A percentile compares a stretch with the other conserved stretches of the same genome.
Conservation (phyloP, 2,888 invertebrate genomes). For the Synanthedon myopaeformis region DNA sequence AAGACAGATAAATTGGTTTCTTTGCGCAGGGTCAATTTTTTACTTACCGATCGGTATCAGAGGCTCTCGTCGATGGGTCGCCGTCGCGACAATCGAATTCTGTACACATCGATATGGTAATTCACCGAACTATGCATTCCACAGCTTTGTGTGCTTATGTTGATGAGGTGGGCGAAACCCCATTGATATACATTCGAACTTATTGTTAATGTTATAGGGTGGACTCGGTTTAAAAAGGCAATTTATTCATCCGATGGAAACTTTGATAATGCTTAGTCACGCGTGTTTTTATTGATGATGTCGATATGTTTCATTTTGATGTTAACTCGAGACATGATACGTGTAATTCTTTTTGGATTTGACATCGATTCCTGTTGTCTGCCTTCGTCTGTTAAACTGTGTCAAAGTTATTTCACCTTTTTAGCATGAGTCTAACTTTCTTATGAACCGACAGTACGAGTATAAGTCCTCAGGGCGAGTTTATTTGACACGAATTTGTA, state of each 20-base stretch:
- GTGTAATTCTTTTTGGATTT: conserved; percentile 15
- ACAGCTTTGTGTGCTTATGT: conserved; percentile 59
- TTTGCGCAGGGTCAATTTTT: conserved; percentile 46
- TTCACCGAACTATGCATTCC: conserved; percentile 44
- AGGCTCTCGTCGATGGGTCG: conserved; percentile 45
- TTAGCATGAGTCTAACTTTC: conserved; percentile 1
- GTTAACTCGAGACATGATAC: conserved; percentile 21
- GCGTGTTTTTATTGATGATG: conserved; percentile 18
- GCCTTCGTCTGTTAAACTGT: conserved; percentile 8
- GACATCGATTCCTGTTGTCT: conserved; percentile 10
- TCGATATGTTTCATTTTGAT: conserved; percentile 17
- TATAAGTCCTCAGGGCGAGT: no score
- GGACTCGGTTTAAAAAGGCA: conserved; percentile 56
- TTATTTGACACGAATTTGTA: no score
- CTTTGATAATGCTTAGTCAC: conserved; percentile 48
- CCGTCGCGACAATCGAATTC: conserved; percentile 41
- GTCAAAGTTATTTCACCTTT: conserved; percentile 2
- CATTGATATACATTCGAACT: conserved; percentile 58
- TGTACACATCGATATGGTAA: conserved; percentile 55
- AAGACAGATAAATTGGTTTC: conserved; percentile 17
- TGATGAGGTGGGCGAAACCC: conserved; percentile 67
- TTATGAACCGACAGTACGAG: neutral
- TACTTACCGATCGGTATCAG: conserved; percentile 51
- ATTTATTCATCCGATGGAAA: conserved; percentile 51
- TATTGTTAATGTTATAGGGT: conserved; percentile 57